Conservation (phyloP, 1,140 invertebrate species). For the Nasonia vitripennis region DNA sequence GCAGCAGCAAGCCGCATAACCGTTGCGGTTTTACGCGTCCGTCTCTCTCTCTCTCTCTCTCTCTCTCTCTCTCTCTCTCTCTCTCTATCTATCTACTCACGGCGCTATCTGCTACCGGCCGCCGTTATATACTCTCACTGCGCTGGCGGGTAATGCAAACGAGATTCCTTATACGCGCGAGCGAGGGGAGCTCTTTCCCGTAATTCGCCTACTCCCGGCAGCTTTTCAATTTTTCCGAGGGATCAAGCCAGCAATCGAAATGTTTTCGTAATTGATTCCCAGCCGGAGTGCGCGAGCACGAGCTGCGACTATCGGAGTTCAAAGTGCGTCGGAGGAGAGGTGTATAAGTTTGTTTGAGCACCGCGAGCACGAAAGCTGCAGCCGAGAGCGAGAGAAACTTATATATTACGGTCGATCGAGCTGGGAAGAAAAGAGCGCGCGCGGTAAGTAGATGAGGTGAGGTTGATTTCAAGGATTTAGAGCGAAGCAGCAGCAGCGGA, state of each 20-base stretch:
- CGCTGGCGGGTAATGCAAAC: constrained; percentile 11
- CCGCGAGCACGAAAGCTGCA: background rate
- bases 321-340: background rate
- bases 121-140: background rate
- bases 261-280: background rate
- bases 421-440: constrained; percentile 43
- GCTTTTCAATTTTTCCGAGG: constrained; percentile 31
- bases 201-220: background rate
- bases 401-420: constrained; percentile 31
- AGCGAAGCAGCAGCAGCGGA: constrained; percentile 51
- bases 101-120: background rate
- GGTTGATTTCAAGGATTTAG: constrained; percentile 57
- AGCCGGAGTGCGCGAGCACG: background rate
- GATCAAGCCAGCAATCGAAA: background rate
- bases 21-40: constrained; percentile 27
- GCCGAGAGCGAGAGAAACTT: too few relatives aligned
- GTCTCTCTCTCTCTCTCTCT: too few relatives aligned
- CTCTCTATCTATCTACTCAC: background rate
- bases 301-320: too few relatives aligned
- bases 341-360: background rate
- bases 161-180: constrained; percentile 5
- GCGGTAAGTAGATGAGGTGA: constrained; percentile 29
- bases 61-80: background rate
- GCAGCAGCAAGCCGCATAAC: background rate
- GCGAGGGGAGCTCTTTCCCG: background rate